phyloP scores from a whole-genome alignment of 2,888 invertebrate genomes.

The Nephrotoma flavescens region DNA sequence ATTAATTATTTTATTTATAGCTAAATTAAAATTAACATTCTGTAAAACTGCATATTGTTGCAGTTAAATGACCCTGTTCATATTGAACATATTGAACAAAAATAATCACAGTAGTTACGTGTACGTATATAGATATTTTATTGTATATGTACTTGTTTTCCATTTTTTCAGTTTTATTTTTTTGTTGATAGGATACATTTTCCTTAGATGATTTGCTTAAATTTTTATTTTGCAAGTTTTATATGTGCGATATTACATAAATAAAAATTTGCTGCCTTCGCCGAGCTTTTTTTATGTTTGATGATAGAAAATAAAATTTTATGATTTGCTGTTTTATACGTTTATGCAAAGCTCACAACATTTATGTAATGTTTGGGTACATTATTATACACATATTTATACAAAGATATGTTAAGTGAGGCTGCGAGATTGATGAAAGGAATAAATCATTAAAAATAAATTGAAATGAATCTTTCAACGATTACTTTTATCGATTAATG shows the following conservation, averaged over 20 bases:
- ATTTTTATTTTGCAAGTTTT: not conserved
- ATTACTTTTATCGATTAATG: not conserved
- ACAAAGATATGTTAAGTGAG: not conserved
- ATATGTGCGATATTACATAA: not conserved
- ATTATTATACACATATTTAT: not conserved
- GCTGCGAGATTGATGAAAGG: not conserved
- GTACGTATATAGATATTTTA: not conserved
- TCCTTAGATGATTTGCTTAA: not conserved
- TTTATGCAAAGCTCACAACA: not conserved
- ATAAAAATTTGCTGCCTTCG: not conserved
- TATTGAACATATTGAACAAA: no score
- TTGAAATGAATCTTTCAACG: not conserved
- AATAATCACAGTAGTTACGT: not conserved
- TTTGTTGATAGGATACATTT: not conserved
- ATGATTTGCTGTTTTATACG: not conserved
- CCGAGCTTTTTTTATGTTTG: not conserved
- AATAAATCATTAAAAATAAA: not conserved
- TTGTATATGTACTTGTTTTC: not conserved
- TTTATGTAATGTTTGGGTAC: not conserved
- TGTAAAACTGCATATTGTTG: no score
- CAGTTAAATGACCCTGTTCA: no score
- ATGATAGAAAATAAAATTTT: not conserved
- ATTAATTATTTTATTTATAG: no score
- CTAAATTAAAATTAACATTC: no score
- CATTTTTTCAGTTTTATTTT: not conserved